phyloP scores from a whole-genome alignment of 2,113 vertebrate genomes.

The Chaetodon auriga region DNA sequence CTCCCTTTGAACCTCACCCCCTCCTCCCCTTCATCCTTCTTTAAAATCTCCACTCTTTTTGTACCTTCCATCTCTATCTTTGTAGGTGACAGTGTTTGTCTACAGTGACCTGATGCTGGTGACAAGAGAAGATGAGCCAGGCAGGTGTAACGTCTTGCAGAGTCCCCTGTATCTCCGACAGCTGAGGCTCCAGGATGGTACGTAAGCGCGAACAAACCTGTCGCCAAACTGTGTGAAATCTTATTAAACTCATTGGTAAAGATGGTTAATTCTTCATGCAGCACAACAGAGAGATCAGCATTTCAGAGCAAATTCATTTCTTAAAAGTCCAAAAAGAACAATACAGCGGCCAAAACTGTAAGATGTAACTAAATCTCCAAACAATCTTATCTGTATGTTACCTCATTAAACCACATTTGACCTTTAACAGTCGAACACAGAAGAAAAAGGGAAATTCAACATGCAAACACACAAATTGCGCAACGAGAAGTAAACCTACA shows the following conservation, averaged over 20 bases:
- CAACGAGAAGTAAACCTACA: slow-evolving; percentile 47
- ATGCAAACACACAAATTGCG: slow-evolving; percentile 4
- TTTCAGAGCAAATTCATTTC: not conserved
- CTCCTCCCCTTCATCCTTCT: not conserved
- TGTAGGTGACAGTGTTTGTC: slow-evolving; percentile 93
- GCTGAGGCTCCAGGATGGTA: slow-evolving; percentile 93
- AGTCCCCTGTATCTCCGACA: slow-evolving; percentile 94
- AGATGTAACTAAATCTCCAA: not conserved
- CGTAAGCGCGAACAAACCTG: slow-evolving; percentile 46
- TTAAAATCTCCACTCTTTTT: not conserved
- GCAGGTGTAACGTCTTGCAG: slow-evolving; percentile 93
- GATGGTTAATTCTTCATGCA: not conserved
- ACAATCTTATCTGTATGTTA: slow-evolving; percentile 7
- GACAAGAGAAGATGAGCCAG: slow-evolving; percentile 92
- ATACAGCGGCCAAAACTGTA: not conserved
- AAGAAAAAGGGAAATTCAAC: slow-evolving; percentile 12
- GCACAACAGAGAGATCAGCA: not conserved
- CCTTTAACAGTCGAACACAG: not conserved
- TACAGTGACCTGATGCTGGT: slow-evolving; percentile 95
- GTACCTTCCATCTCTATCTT: slow-evolving; percentile 1
- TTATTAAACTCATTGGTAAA: too few relatives aligned
- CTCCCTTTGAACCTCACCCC: too few relatives aligned
- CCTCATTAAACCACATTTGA: slow-evolving; percentile 1
- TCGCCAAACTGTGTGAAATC: not conserved
- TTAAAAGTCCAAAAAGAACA: slow-evolving; percentile 1